phyloP scores from a whole-genome alignment of 1,140 invertebrate genomes.

The Ceratina calcarata region DNA sequence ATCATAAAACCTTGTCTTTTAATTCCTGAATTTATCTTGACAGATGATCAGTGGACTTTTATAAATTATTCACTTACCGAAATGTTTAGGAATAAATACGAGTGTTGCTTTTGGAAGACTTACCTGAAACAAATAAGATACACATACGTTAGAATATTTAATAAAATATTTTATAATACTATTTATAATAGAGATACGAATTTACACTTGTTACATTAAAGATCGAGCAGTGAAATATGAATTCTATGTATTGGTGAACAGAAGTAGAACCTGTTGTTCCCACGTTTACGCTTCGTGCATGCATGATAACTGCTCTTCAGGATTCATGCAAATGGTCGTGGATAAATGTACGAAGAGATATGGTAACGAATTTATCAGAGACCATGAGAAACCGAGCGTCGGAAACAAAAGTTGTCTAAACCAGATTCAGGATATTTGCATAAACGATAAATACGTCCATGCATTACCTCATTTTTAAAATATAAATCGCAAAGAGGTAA shows the following conservation, averaged over 20 bases:
- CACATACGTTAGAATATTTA: background rate
- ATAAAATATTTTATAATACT: background rate
- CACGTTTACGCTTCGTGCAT: conserved; percentile 48
- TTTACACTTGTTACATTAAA: background rate
- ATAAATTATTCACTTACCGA: conserved; percentile 13
- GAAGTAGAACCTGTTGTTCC: conserved; percentile 30
- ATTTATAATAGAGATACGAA: background rate
- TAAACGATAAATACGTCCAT: too few species aligned
- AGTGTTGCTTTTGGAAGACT: conserved; percentile 31
- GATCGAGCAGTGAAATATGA: background rate
- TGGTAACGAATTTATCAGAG: conserved; percentile 47
- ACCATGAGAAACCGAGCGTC: conserved; percentile 34
- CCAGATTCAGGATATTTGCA: too few species aligned
- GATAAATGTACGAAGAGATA: conserved; percentile 37
- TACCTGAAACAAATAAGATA: conserved; percentile 63
- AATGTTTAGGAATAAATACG: background rate
- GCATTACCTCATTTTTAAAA: too few species aligned
- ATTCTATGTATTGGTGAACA: conserved; percentile 26
- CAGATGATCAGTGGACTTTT: too few species aligned
- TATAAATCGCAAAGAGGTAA: too few species aligned
- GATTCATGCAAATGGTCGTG: conserved; percentile 42
- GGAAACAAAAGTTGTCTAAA: background rate
- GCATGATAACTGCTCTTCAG: conserved; percentile 42
- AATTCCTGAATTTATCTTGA: background rate
- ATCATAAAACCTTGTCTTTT: background rate